Evolutionary conservation across 2,888 invertebrate species (phyloP).

Genomic region (Campoletis raptor): DNA sequence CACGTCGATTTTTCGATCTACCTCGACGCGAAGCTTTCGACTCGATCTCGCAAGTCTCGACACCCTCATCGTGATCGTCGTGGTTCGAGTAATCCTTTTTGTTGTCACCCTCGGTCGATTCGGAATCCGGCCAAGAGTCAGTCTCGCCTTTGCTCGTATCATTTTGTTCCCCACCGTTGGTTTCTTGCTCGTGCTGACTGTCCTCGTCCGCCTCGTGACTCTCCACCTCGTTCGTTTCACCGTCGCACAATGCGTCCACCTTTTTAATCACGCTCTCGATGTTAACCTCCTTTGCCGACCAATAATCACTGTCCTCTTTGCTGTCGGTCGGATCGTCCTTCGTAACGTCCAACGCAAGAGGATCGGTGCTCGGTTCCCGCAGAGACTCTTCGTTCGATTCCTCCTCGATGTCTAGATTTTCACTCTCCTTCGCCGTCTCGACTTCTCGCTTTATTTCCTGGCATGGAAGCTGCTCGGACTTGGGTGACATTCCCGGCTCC

Average conservation of each 20-base stretch:
- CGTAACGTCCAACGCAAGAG: constrained; percentile 77
- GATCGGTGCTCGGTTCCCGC: constrained; percentile 78
- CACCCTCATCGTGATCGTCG: constrained; percentile 83
- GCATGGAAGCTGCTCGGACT: constrained; percentile 76
- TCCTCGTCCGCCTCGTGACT: constrained; percentile 84
- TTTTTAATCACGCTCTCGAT: constrained; percentile 94
- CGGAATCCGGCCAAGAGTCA: constrained; percentile 80
- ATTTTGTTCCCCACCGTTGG: constrained; percentile 72
- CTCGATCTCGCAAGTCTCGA: constrained; percentile 82
- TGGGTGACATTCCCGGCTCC: constrained; percentile 71
- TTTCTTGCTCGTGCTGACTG: constrained; percentile 75
- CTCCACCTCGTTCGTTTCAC: constrained; percentile 82
- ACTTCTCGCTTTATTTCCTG: constrained; percentile 76
- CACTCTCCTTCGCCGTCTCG: constrained; percentile 67
- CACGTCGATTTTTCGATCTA: constrained; percentile 80
- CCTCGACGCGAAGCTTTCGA: constrained; percentile 83
- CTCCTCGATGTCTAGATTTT: constrained; percentile 77
- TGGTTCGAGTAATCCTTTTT: constrained; percentile 78
- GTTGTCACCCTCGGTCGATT: constrained; percentile 69
- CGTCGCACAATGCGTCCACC: constrained; percentile 89
- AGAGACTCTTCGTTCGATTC: constrained; percentile 76
- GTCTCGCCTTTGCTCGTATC: constrained; percentile 76
- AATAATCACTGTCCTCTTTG: constrained; percentile 91
- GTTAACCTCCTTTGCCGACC: constrained; percentile 92
- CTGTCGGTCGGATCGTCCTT: constrained; percentile 85